A percentile compares a stretch with the other conserved stretches of the same genome.
phyloP scores from a whole-genome alignment of 2,113 vertebrate species.

The Bombycilla garrulus region DNA sequence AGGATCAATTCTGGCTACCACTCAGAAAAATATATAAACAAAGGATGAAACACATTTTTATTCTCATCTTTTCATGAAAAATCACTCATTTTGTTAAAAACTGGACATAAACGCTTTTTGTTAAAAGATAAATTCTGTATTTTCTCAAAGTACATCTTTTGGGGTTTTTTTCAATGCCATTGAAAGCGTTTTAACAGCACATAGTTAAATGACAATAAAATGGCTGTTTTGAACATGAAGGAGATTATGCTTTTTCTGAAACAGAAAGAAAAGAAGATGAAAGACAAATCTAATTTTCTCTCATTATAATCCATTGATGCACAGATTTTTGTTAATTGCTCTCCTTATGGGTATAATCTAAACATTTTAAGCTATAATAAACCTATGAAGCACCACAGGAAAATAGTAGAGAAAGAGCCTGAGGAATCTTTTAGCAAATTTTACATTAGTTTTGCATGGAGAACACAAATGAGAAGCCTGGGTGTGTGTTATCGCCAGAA shows the following conservation, averaged over 20 bases:
- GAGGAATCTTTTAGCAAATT: background rate
- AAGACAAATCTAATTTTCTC: constrained; percentile 43
- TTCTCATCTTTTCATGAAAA: background rate
- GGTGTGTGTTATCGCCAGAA: background rate
- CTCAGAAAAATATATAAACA: background rate
- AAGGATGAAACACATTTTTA: background rate
- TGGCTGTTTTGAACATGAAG: background rate
- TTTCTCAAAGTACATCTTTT: background rate
- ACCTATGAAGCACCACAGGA: background rate
- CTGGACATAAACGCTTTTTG: background rate
- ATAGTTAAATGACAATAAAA: background rate
- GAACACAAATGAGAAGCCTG: background rate
- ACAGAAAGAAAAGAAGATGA: background rate
- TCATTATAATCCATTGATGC: constrained; percentile 11
- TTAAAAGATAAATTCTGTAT: background rate
- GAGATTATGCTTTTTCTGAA: background rate
- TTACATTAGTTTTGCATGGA: background rate
- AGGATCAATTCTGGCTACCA: background rate
- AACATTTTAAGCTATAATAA: constrained; percentile 7
- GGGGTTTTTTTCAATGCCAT: background rate
- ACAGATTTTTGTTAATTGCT: constrained; percentile 13
- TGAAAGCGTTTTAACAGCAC: background rate
- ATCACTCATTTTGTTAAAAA: background rate
- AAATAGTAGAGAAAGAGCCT: background rate
- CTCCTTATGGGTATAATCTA: constrained; percentile 4